Percentiles rank a stretch among this genome's conserved stretches.
phyloP scores from a whole-genome alignment of 2,113 vertebrate species.

The Heptranchias perlo region DNA sequence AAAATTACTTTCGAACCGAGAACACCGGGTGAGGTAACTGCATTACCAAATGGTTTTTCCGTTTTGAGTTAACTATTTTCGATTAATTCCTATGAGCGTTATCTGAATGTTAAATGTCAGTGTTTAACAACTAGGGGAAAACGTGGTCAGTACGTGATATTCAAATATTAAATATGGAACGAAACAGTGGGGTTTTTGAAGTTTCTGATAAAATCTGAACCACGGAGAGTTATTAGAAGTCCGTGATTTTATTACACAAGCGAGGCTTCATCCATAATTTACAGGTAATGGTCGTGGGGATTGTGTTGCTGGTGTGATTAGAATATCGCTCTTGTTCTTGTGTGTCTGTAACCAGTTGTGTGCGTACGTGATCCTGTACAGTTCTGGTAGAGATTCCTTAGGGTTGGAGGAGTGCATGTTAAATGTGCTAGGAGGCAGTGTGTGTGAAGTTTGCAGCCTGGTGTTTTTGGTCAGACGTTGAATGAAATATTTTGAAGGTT shows the following conservation, averaged over 20 bases:
- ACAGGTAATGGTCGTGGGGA: background rate
- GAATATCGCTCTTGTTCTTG: background rate
- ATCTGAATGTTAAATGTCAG: background rate
- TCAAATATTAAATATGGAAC: background rate
- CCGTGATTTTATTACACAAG: background rate
- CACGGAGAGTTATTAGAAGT: background rate
- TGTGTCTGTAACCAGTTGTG: background rate
- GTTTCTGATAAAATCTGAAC: background rate
- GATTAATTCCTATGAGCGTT: background rate
- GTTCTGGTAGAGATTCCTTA: background rate
- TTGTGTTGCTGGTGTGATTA: background rate
- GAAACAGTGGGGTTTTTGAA: background rate
- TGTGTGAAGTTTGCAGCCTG: background rate
- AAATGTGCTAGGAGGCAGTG: background rate
- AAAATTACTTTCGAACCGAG: background rate
- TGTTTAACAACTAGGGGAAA: background rate
- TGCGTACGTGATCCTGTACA: background rate
- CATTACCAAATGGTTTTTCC: background rate
- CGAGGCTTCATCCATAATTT: background rate
- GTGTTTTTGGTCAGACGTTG: background rate
- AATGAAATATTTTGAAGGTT: background rate
- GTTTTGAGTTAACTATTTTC: background rate
- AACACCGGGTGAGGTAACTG: background rate
- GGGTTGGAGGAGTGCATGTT: background rate
- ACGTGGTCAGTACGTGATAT: background rate